Evolutionary conservation across 2,888 invertebrate genomes (phyloP).

Genomic region (Coecobrya sp.): DNA sequence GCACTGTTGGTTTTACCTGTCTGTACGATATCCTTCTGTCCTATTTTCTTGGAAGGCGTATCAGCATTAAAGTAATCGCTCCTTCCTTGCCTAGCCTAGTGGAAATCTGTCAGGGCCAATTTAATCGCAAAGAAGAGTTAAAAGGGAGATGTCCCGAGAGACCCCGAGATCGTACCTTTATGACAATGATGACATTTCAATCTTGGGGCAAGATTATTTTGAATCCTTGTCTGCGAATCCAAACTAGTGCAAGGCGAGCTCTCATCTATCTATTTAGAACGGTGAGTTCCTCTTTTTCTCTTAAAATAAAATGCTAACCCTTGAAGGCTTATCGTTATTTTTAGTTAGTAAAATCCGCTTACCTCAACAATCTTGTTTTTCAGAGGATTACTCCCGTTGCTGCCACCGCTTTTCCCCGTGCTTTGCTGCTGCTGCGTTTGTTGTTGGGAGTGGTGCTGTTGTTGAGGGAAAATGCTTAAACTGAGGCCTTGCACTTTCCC

Average conservation of each 20-base stretch:
- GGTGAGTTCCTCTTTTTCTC: constrained; percentile 33
- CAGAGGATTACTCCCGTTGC: constrained; percentile 82
- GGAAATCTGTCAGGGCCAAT: constrained; percentile 72
- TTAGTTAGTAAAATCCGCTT: constrained; percentile 79
- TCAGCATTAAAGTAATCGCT: constrained; percentile 1
- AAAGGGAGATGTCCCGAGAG: constrained; percentile 49
- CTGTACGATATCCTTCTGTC: neutral
- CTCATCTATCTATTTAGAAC: constrained; percentile 41
- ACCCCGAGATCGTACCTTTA: constrained; percentile 58
- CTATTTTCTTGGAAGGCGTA: constrained; percentile 22
- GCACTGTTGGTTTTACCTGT: neutral
- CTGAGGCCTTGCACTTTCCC: constrained; percentile 88
- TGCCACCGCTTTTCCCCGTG: constrained; percentile 41
- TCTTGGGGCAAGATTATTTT: constrained; percentile 66
- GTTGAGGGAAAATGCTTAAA: constrained; percentile 82
- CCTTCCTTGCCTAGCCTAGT: constrained; percentile 1
- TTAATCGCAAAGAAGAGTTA: constrained; percentile 63
- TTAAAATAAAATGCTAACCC: constrained; percentile 27
- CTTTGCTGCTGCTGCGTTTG: constrained; percentile 62
- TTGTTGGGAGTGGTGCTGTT: constrained; percentile 56
- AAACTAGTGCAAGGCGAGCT: neutral
- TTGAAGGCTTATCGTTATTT: constrained; percentile 66
- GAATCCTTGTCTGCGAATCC: constrained; percentile 15
- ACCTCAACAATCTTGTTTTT: constrained; percentile 86
- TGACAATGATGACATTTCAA: constrained; percentile 76